phyloP scores from a whole-genome alignment of 2,113 vertebrate species.

The Papio anubis region DNA sequence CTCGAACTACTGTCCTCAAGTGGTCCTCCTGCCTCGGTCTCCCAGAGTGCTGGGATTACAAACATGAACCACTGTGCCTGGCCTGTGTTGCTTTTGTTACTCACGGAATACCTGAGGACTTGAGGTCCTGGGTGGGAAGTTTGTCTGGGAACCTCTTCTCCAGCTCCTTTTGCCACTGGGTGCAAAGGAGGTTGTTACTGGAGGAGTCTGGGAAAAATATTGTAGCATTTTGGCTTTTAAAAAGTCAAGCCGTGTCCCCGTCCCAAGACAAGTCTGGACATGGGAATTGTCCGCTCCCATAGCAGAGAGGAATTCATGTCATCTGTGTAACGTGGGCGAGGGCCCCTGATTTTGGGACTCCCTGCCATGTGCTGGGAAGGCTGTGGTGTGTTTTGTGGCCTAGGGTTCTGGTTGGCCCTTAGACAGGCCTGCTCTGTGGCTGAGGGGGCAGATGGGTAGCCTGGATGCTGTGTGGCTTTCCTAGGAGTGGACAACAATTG shows the following conservation, averaged over 20 bases:
- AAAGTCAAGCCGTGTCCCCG: not conserved
- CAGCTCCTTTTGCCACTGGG: not conserved
- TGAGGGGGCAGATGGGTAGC: not conserved
- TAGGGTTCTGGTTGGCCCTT: not conserved
- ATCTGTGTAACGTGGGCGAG: not conserved
- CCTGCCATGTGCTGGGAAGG: rapidly evolving
- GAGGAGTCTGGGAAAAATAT: not conserved
- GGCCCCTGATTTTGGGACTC: rapidly evolving
- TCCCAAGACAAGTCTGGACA: not conserved
- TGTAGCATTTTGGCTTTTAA: not conserved
- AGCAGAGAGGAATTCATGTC: rapidly evolving
- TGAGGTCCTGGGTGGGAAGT: not conserved
- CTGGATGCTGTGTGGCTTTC: not conserved
- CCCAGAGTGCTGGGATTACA: no score
- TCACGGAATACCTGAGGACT: not conserved
- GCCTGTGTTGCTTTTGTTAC: not conserved
- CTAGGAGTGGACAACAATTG: not conserved
- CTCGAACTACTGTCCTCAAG: no score
- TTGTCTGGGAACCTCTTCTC: not conserved
- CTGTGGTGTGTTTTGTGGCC: not conserved
- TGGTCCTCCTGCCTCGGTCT: no score
- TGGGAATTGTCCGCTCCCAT: not conserved
- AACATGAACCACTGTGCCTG: no score
- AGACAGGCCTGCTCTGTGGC: not conserved
- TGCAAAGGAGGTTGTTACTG: not conserved